phyloP scores from a whole-genome alignment of 1,140 invertebrate species.

The Trichoplusia ni region DNA sequence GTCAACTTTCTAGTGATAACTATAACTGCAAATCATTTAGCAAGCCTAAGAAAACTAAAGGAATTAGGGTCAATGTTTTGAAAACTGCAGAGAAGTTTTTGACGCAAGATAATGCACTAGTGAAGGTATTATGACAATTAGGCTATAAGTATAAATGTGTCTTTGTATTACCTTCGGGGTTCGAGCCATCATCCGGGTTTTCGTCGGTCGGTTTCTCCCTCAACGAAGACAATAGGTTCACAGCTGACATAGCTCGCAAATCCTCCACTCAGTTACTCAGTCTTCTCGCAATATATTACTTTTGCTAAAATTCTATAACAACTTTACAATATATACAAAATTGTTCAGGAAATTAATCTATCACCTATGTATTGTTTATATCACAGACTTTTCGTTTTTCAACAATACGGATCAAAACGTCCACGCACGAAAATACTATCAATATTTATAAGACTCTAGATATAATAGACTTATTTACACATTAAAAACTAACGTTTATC shows the following conservation, averaged over 20 bases:
- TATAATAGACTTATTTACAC: conserved; percentile 81
- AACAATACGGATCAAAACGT: conserved; percentile 81
- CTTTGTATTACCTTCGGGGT: conserved; percentile 42
- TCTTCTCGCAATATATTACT: conserved; percentile 79
- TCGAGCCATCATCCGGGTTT: conserved; percentile 52
- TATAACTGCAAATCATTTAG: background rate
- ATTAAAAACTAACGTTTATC: conserved; percentile 80
- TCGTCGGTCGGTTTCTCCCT: conserved; percentile 75
- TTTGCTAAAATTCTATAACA: conserved; percentile 77
- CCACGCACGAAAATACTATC: conserved; percentile 80
- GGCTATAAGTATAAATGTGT: background rate
- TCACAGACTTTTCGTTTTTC: conserved; percentile 82
- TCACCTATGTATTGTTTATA: conserved; percentile 81
- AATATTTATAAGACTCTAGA: conserved; percentile 76
- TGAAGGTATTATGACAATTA: background rate
- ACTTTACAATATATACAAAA: conserved; percentile 80
- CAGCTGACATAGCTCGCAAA: conserved; percentile 80
- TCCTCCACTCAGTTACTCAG: conserved; percentile 72
- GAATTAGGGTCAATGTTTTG: conserved; percentile 29
- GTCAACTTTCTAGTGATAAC: background rate
- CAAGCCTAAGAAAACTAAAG: background rate
- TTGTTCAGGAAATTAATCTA: conserved; percentile 76
- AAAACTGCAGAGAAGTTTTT: conserved; percentile 11
- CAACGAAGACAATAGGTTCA: conserved; percentile 75
- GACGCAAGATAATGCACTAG: background rate